A percentile compares a stretch with the other conserved stretches of the same genome.
Evolutionary conservation across 1,140 invertebrate genomes (phyloP).

Genomic region (Teleogryllus occipitalis): DNA sequence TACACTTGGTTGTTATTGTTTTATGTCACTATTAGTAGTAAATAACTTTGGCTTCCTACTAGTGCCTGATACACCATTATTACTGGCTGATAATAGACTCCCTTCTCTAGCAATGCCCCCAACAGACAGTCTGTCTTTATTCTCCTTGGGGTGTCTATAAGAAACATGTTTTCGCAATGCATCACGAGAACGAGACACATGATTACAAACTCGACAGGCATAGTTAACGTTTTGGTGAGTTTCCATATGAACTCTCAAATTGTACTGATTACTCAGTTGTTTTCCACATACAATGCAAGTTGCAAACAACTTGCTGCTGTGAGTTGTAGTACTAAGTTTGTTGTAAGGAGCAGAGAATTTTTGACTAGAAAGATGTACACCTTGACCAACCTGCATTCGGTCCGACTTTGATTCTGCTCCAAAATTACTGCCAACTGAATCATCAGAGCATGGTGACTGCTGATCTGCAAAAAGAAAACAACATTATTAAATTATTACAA

Average conservation of each 20-base stretch:
- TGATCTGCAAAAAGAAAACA: constrained; percentile 13
- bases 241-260: constrained; percentile 79
- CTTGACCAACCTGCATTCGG: constrained; percentile 19
- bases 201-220: constrained; percentile 73
- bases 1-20: not conserved
- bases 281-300: constrained; percentile 80
- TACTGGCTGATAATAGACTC: not conserved
- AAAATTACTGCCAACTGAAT: constrained; percentile 20
- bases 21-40: not conserved
- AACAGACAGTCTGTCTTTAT: not conserved
- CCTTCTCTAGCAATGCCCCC: not conserved
- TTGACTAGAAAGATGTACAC: constrained; percentile 15
- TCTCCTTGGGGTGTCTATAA: constrained; percentile 58
- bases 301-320: constrained; percentile 45
- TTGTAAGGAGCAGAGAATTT: constrained; percentile 10
- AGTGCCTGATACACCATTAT: not conserved
- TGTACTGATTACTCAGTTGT: constrained; percentile 82
- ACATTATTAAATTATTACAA: too few species aligned
- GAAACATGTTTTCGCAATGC: constrained; percentile 80
- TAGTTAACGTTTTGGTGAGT: constrained; percentile 45
- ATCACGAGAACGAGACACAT: constrained; percentile 75
- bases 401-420: constrained; percentile 15
- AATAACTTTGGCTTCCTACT: not conserved
- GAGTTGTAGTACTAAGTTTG: constrained; percentile 5
- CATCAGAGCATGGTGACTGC: constrained; percentile 21